A percentile compares a stretch with the other conserved stretches of the same genome.
Conservation (phyloP, 2,888 invertebrate species). For the Dasypogon diadema region DNA sequence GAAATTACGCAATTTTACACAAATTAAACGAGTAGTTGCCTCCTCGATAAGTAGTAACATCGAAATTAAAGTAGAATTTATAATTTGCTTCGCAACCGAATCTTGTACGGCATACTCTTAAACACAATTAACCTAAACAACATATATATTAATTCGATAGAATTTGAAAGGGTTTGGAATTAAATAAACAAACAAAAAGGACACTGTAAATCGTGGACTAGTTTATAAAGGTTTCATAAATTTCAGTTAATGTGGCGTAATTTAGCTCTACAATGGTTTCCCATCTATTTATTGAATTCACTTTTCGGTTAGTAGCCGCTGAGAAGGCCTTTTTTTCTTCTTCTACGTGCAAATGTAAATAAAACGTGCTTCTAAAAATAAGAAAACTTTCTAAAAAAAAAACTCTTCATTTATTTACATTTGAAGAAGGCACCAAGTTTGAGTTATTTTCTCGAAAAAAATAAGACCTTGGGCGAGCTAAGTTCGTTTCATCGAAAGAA, state of each 20-base stretch:
- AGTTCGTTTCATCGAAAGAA: conserved; percentile 12
- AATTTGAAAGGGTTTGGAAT: conserved; percentile 50
- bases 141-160: conserved; percentile 23
- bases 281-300: background rate
- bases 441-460: conserved; percentile 47
- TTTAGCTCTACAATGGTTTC: background rate
- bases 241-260: conserved; percentile 20
- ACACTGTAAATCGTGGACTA: conserved; percentile 44
- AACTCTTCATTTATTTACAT: conserved; percentile 27
- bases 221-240: conserved; percentile 32
- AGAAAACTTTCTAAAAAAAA: background rate
- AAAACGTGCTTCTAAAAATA: conserved; percentile 22
- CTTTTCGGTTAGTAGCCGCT: conserved; percentile 26
- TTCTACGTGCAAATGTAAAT: conserved; percentile 28
- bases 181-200: conserved; percentile 52
- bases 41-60: conserved; percentile 24
- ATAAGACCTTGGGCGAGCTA: conserved; percentile 51
- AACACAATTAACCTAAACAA: conserved; percentile 20
- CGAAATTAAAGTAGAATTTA: conserved; percentile 1
- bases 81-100: background rate
- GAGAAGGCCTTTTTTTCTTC: conserved; percentile 32
- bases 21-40: background rate
- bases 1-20: background rate
- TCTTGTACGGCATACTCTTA: background rate
- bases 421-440: conserved; percentile 47